These are phyloP conservation scores for Sebastes iracundus DNA, from an alignment of 2,797 vertebrate species.

Conservation along the genomic window DNA sequence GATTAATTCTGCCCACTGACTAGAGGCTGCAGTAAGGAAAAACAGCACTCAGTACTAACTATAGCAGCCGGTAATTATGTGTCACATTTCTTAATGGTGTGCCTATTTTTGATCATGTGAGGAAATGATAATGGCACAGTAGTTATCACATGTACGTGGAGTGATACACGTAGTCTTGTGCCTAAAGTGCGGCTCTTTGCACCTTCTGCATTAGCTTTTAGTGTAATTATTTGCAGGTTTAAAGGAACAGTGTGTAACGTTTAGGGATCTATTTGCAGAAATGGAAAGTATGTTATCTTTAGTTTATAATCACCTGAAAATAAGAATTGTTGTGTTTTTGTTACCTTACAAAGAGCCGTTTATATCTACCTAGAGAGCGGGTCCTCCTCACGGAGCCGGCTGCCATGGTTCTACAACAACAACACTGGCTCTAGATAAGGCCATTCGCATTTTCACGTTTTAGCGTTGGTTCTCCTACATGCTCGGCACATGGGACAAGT, in stretches of 20 bases:
- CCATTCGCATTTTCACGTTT: too few species aligned
- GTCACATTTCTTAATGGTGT: conserved; percentile 5
- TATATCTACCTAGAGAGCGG: neutral
- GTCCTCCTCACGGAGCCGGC: too few species aligned
- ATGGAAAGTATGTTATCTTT: neutral
- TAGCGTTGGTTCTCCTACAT: too few species aligned
- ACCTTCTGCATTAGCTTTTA: neutral
- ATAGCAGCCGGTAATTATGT: conserved; percentile 7
- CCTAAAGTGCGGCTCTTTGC: neutral
- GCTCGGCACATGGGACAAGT: too few species aligned
- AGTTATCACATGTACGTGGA: neutral
- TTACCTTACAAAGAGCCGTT: neutral
- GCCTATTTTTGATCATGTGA: neutral
- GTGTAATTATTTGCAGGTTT: neutral
- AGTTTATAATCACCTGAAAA: neutral
- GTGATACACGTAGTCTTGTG: neutral
- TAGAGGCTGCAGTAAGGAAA: neutral
- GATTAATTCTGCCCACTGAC: conserved; percentile 28
- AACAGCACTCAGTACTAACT: conserved; percentile 3
- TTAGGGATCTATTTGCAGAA: neutral
- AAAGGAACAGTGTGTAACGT: neutral
- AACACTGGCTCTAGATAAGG: too few species aligned
- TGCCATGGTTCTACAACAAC: too few species aligned
- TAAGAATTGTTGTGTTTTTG: neutral
- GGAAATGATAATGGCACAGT: neutral